Percentiles rank a stretch among this genome's conserved stretches.
Evolutionary conservation across 2,888 invertebrate genomes (phyloP).

Genomic region (Caenorhabditis becei): DNA sequence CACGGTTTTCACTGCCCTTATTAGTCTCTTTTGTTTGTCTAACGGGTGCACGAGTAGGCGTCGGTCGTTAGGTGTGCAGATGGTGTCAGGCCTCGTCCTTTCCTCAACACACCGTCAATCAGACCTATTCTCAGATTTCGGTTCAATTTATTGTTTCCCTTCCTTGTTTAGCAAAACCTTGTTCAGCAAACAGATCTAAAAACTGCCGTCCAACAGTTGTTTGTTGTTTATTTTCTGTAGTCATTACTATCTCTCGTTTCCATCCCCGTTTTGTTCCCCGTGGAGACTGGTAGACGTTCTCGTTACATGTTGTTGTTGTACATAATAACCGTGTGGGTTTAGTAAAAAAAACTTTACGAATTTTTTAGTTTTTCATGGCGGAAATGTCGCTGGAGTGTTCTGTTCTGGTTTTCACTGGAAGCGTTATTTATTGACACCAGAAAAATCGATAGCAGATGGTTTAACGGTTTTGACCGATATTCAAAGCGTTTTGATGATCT

Average conservation of each 20-base stretch:
- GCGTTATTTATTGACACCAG: too few species aligned
- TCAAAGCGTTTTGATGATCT: too few species aligned
- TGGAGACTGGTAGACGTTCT: neutral
- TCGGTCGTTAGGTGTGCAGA: neutral
- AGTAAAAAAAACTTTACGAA: neutral
- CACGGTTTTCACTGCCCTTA: too few species aligned
- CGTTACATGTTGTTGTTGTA: neutral
- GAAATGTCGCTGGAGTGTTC: too few species aligned
- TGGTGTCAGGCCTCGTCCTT: neutral
- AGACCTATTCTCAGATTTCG: neutral
- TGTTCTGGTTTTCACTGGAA: too few species aligned
- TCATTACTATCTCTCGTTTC: neutral
- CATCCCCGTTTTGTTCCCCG: neutral
- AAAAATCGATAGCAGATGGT: too few species aligned
- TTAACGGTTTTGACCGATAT: too few species aligned
- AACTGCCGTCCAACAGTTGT: neutral
- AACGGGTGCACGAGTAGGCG: neutral
- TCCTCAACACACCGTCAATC: neutral
- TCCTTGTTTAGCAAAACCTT: neutral
- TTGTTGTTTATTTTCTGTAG: neutral
- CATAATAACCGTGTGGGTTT: neutral
- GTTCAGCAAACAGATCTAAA: neutral
- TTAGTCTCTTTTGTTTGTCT: neutral
- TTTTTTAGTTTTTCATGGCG: too few species aligned
- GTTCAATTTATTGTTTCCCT: neutral